Evolutionary conservation across 2,113 vertebrate genomes (phyloP).

Genomic region (Scomber japonicus): DNA sequence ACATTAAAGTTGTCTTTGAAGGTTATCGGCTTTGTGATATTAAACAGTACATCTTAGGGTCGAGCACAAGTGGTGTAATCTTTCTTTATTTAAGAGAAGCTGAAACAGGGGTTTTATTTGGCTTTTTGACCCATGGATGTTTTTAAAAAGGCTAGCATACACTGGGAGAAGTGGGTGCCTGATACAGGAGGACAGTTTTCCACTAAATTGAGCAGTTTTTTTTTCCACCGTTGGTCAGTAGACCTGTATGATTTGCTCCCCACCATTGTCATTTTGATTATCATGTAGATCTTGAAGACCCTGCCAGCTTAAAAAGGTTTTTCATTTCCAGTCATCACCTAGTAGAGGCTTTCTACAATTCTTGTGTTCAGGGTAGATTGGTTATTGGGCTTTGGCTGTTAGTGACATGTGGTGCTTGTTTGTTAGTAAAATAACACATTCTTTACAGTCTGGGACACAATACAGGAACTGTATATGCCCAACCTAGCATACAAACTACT

Average conservation of each 20-base stretch:
- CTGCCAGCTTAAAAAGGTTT: too few species aligned
- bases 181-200: neutral
- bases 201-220: neutral
- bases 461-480: neutral
- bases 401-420: too few species aligned
- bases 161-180: neutral
- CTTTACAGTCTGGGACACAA: neutral
- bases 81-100: neutral
- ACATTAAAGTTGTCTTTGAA: conserved; percentile 75
- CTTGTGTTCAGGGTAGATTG: too few species aligned
- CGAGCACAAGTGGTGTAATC: neutral
- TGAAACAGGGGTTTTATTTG: neutral
- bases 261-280: neutral
- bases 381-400: too few species aligned
- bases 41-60: neutral
- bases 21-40: conserved; percentile 34
- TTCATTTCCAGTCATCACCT: too few species aligned
- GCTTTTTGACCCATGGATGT: neutral
- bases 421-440: neutral
- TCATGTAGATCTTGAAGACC: neutral
- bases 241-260: neutral
- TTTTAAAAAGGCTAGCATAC: neutral
- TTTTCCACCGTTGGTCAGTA: neutral
- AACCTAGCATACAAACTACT: too few species aligned
- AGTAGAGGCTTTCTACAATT: too few species aligned